Evolutionary conservation across 2,888 invertebrate species (phyloP).

Genomic region (Entomobrya proxima): DNA sequence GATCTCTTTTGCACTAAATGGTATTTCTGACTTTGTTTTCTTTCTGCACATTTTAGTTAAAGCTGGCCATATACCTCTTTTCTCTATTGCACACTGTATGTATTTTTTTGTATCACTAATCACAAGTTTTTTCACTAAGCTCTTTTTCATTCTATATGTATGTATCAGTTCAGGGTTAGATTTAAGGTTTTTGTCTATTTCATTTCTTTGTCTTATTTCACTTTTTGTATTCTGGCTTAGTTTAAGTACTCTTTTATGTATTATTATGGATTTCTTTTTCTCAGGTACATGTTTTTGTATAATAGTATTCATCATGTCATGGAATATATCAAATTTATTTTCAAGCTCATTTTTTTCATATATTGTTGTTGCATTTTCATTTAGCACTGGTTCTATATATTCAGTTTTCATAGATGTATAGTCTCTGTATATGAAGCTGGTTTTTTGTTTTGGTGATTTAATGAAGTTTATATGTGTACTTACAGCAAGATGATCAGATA

Average conservation of each 20-base stretch:
- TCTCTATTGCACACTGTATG: neutral
- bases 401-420: neutral
- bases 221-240: neutral
- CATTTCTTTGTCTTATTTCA: neutral
- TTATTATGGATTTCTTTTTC: neutral
- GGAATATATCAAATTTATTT: neutral
- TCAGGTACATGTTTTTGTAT: neutral
- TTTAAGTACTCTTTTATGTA: neutral
- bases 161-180: neutral
- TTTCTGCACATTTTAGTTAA: neutral
- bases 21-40: neutral
- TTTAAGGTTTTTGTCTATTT: neutral
- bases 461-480: neutral
- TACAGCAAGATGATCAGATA: slow-evolving; percentile 31
- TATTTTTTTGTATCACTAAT: neutral
- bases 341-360: too few relatives aligned
- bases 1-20: neutral
- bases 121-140: neutral
- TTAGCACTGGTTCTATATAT: neutral
- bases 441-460: neutral
- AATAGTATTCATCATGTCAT: neutral
- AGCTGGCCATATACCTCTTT: neutral
- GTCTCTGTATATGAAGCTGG: neutral
- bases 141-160: neutral
- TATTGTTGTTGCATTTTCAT: neutral